These are phyloP conservation scores for Solen grandis DNA, from an alignment of 1,140 invertebrate genomes.

Conservation along the genomic window DNA sequence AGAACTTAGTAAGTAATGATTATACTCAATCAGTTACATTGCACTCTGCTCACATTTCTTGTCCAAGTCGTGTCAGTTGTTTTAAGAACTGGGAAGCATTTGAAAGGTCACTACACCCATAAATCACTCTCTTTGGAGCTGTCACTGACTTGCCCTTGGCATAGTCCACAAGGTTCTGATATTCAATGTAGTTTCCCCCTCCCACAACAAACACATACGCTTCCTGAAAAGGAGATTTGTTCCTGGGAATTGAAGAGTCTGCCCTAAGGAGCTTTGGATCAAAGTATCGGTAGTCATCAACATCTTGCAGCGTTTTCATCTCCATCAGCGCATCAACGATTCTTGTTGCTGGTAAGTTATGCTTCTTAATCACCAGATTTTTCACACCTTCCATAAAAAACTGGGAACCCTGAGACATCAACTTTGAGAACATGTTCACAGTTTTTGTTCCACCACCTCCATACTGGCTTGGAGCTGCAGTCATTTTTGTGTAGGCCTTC, in stretches of 20 bases:
- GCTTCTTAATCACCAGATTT: constrained; percentile 98
- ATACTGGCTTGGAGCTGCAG: constrained; percentile 82
- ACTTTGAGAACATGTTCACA: constrained; percentile 97
- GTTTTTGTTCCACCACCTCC: constrained; percentile 98
- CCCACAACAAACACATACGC: constrained; percentile 98
- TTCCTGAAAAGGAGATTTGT: constrained; percentile 81
- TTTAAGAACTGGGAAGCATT: constrained; percentile 96
- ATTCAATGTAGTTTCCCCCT: constrained; percentile 99
- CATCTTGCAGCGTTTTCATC: constrained; percentile 87
- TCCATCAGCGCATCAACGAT: constrained; percentile 96
- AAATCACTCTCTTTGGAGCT: constrained; percentile 91
- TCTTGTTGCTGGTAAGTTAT: constrained; percentile 95
- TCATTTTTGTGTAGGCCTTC: constrained; percentile 94
- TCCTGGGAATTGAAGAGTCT: constrained; percentile 82
- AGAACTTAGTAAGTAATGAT: no score
- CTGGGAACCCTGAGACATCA: constrained; percentile 97
- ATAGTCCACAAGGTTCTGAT: constrained; percentile 98
- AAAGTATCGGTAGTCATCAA: constrained; percentile 94
- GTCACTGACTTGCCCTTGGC: constrained; percentile 87
- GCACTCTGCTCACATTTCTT: constrained; percentile 63
- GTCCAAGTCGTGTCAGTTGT: constrained; percentile 85
- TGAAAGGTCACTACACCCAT: constrained; percentile 95
- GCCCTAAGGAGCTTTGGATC: constrained; percentile 94
- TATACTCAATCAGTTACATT: constrained; percentile 8
- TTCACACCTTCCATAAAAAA: constrained; percentile 99